Evolutionary conservation across 2,888 invertebrate species (phyloP).

Genomic region (Cosmopolites sordidus): DNA sequence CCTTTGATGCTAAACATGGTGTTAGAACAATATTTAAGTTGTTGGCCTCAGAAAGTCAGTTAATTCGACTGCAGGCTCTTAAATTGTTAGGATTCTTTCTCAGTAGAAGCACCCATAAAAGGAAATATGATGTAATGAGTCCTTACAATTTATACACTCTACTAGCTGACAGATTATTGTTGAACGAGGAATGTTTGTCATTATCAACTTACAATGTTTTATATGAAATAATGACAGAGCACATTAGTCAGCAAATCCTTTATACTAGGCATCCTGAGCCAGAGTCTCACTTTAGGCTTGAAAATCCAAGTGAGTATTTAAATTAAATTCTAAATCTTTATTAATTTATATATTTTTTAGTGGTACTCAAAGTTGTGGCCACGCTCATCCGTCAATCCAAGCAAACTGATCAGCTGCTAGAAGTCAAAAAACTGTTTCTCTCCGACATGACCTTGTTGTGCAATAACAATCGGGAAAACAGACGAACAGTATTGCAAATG

Average conservation of each 20-base stretch:
- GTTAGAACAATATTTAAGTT: slow-evolving; percentile 96
- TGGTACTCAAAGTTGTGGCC: slow-evolving; percentile 98
- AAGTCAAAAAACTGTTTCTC: slow-evolving; percentile 93
- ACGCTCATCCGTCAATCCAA: slow-evolving; percentile 95
- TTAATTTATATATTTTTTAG: too few relatives aligned
- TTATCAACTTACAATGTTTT: slow-evolving; percentile 97
- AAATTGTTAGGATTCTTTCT: slow-evolving; percentile 97
- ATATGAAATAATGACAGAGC: slow-evolving; percentile 97
- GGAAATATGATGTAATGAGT: slow-evolving; percentile 99
- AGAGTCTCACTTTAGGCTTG: slow-evolving; percentile 88
- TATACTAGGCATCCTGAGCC: slow-evolving; percentile 94
- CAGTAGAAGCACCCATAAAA: slow-evolving; percentile 95
- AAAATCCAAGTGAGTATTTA: slow-evolving; percentile 83
- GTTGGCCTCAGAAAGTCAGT: slow-evolving; percentile 90
- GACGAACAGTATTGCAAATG: slow-evolving; percentile 97
- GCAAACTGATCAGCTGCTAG: slow-evolving; percentile 82
- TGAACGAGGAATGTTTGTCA: slow-evolving; percentile 85
- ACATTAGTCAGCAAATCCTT: slow-evolving; percentile 90
- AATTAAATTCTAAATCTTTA: too few relatives aligned
- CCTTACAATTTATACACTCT: slow-evolving; percentile 97
- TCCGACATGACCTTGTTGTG: slow-evolving; percentile 98
- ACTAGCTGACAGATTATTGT: slow-evolving; percentile 84
- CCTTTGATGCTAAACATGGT: slow-evolving; percentile 96
- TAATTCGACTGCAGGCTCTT: slow-evolving; percentile 91
- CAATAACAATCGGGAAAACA: slow-evolving; percentile 94